phyloP scores from a whole-genome alignment of 1,140 invertebrate species.

The Parapsyche elsis region DNA sequence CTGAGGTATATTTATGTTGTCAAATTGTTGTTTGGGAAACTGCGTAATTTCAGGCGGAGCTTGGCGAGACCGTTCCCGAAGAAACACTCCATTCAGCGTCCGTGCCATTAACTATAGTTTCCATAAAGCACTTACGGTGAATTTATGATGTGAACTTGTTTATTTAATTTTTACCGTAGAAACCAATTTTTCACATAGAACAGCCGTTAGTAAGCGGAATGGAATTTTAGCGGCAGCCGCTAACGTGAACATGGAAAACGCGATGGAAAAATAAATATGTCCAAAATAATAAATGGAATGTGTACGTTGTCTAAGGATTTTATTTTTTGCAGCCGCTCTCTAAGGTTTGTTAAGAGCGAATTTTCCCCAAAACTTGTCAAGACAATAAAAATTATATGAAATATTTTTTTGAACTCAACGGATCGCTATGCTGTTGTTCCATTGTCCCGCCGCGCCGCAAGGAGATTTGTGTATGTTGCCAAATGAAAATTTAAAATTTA shows the following conservation, averaged over 20 bases:
- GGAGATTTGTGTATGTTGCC: neutral
- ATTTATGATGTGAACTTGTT: slow-evolving; percentile 39
- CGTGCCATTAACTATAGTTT: slow-evolving; percentile 19
- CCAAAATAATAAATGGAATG: slow-evolving; percentile 22
- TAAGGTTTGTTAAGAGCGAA: too few relatives aligned
- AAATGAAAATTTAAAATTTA: slow-evolving; percentile 28
- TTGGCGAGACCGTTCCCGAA: neutral
- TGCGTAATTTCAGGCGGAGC: slow-evolving; percentile 8
- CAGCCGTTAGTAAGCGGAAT: slow-evolving; percentile 29
- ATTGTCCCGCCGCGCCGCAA: neutral
- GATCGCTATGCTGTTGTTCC: too few relatives aligned
- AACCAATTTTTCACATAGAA: slow-evolving; percentile 28
- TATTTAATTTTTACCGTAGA: slow-evolving; percentile 36
- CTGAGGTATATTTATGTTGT: too few relatives aligned
- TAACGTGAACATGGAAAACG: neutral
- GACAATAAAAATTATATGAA: neutral
- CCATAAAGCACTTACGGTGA: slow-evolving; percentile 22
- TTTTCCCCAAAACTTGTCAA: slow-evolving; percentile 8
- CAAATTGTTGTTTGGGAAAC: slow-evolving; percentile 1
- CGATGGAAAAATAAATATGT: slow-evolving; percentile 21
- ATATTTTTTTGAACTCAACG: neutral
- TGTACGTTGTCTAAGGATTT: neutral
- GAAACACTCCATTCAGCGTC: neutral
- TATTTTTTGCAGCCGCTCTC: too few relatives aligned
- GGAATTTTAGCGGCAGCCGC: slow-evolving; percentile 9